phyloP scores from a whole-genome alignment of 2,113 vertebrate genomes.

The Protobothrops mucrosquamatus region DNA sequence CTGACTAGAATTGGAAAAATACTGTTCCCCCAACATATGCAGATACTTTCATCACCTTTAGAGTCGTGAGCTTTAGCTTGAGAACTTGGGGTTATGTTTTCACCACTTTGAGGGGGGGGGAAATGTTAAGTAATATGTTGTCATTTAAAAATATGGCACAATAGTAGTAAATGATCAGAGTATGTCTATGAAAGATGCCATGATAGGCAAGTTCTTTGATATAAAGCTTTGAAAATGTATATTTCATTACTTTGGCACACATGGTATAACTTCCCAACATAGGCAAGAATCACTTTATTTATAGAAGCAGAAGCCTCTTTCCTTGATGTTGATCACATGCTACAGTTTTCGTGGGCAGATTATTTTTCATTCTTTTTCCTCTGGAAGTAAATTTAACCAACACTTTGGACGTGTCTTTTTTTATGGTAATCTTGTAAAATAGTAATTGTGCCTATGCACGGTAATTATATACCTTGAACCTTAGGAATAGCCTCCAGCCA shows the following conservation, averaged over 20 bases:
- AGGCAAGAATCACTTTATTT: constrained; percentile 31
- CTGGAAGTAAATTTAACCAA: not conserved
- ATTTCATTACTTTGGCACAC: not conserved
- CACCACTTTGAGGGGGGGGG: too few relatives aligned
- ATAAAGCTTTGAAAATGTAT: not conserved
- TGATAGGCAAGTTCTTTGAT: not conserved
- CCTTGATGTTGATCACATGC: constrained; percentile 17
- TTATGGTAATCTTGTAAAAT: constrained; percentile 4
- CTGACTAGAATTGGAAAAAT: not conserved
- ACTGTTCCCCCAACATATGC: not conserved
- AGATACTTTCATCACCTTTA: not conserved
- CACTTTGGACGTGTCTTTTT: not conserved
- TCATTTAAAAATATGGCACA: not conserved
- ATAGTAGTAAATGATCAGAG: not conserved
- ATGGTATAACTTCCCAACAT: constrained; percentile 52
- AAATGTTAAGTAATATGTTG: not conserved
- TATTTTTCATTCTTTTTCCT: not conserved
- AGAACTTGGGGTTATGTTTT: not conserved
- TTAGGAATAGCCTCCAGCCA: not conserved
- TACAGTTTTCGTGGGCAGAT: not conserved
- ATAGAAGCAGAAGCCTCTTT: constrained; percentile 43
- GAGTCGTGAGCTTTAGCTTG: not conserved
- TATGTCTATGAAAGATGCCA: not conserved
- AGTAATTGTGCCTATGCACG: not conserved
- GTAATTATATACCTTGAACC: not conserved